Conservation (phyloP, 2,888 invertebrate species). For the Aelia acuminata region DNA sequence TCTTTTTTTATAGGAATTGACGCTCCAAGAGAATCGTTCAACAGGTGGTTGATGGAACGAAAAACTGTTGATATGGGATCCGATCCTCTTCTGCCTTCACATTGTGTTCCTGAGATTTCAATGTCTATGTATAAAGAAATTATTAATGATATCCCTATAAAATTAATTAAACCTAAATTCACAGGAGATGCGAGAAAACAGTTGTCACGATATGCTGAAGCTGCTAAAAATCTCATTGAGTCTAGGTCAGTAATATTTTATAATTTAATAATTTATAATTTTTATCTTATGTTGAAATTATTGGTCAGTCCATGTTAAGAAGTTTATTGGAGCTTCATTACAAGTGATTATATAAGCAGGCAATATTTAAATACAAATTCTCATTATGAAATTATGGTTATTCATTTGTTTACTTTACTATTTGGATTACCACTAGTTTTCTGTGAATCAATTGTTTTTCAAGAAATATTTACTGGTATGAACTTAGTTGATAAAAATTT, state of each 20-base stretch:
- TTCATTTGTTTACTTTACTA: too few species aligned
- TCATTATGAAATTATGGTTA: too few species aligned
- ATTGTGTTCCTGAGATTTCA: slow-evolving; percentile 93
- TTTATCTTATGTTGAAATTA: too few species aligned
- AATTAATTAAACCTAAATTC: slow-evolving; percentile 94
- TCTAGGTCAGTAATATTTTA: slow-evolving; percentile 73
- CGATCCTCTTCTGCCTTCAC: slow-evolving; percentile 92
- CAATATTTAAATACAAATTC: too few species aligned
- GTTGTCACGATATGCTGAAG: slow-evolving; percentile 93
- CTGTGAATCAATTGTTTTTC: too few species aligned
- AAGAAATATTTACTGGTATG: too few species aligned
- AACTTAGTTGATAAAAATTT: too few species aligned
- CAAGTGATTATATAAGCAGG: too few species aligned
- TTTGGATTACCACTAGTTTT: too few species aligned
- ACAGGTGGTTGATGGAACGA: slow-evolving; percentile 95
- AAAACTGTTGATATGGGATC: slow-evolving; percentile 91
- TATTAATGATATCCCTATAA: slow-evolving; percentile 98
- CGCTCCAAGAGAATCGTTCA: slow-evolving; percentile 96
- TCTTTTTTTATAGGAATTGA: slow-evolving; percentile 77
- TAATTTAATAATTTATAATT: too few species aligned
- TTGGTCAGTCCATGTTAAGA: too few species aligned
- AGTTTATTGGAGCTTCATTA: too few species aligned
- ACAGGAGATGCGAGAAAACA: slow-evolving; percentile 96
- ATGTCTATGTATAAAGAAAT: slow-evolving; percentile 96
- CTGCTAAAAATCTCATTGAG: slow-evolving; percentile 97